Evolutionary conservation across 2,113 vertebrate genomes (phyloP), one percentile per base, ranked within the genome.

Genomic region (Gulo gulo): DNA sequence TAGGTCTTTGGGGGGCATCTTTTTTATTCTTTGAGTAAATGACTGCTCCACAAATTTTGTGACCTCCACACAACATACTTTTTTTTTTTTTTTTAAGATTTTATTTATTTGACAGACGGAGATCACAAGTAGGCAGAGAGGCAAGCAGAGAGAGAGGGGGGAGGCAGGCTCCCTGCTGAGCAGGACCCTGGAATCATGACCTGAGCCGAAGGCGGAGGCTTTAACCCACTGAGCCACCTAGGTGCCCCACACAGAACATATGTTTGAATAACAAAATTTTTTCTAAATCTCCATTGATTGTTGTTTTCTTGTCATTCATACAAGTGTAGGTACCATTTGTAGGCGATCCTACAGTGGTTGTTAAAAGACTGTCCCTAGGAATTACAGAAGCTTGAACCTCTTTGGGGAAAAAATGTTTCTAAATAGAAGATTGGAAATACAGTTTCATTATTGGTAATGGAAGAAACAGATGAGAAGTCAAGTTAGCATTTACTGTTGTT

Each of bases 401-500:
- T 85, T 73, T 47, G 45, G 71, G 24, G 45, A 26, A 85, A 31
- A 86, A 86, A 23, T 82, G 4, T 93, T 94, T 96, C 65, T 90
- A 79, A 92, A 79, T 47, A 57, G 67, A 71, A 89, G 52, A 88
- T 88, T 84, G n/a, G 45, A 93, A 98, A 73, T 81, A 73, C 2
- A 55, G n/a, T 84, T 93, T 92, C 11, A 31, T 92, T 50, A 47
- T 31, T 93, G 57, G 34, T 59, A 74, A 61, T 67, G 16, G 31
- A 16, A 92, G 26, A 92, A 59, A 26, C 15, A 45, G 2, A 78
- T 78, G 24, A 57, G 47, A 63, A 85, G 65, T 36, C 39, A 82
- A 24, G 15, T 47, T 94, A 57, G 6, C 69, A 82, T 92, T 61
- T 65, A 82, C 4, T 96, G 6, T 50, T 52, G 1, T 82, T 88